Evolutionary conservation across 2,888 invertebrate species (phyloP), one percentile per base, ranked within the genome.

Genomic region (Drosophila pegasa): DNA sequence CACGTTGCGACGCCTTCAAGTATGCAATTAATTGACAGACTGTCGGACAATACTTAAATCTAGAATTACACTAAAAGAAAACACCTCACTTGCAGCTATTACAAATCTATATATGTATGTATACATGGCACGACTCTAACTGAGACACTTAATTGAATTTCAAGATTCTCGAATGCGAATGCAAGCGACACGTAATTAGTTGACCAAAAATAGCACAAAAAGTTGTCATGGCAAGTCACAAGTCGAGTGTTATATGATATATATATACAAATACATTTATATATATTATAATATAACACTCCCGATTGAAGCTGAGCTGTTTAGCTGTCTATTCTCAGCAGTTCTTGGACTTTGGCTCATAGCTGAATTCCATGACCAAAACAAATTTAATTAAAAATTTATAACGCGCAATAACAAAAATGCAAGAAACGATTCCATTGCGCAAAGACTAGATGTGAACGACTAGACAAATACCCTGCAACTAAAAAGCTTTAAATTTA

Each of bases 361-460:
- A 33, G 56, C 25, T 41, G 27, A 62, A 57, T 62, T 62, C 57
- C 62, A 62, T 63, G 58, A 50, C 48, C 58, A 63, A 63, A 63
- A 62, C 27, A 59, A 71, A 77, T 75, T 78, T 79, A 71, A 71
- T 78, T 71, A 78, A 78, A 74, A 56, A 75, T 71, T 57, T 75
- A 61, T 78, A 76, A 71, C 45, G 75, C 78, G 70, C 78, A 78
- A 65, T 70, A 57, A 37, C 59, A 29, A 43, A 66, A 33, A 37
- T 56, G 33, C 27, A 56, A 48, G 38, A 48, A 62, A 62, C 35
- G 40, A 56, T 62, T 27, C 27, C 40, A 31, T 29, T 31, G 27
- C 29, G 41, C n/a, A 3, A n/a, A n/a, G 3, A 8, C 8, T 35
- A 12, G 20, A 38, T 38, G 8, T 25, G 22, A 10, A 8, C 14